Evolutionary conservation across 2,888 invertebrate genomes (phyloP).

Genomic region (Vanessa cardui): DNA sequence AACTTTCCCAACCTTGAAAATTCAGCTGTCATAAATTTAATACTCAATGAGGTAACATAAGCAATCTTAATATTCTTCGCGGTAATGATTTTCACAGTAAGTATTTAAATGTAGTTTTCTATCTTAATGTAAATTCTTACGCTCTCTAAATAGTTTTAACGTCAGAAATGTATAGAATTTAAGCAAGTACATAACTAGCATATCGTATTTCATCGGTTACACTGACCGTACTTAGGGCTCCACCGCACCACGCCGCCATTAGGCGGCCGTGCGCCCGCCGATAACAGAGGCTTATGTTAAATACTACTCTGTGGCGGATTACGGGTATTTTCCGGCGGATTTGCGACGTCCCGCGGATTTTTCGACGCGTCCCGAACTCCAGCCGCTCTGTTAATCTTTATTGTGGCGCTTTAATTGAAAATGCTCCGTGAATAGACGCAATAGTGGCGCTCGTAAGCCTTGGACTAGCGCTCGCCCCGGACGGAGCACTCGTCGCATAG

Average conservation of each 20-base stretch:
- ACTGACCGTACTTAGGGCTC: conserved; percentile 2
- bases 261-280: background rate
- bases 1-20: no score
- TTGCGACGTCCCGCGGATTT: conserved; percentile 51
- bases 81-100: no score
- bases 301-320: conserved; percentile 59
- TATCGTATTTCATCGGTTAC: background rate
- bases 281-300: conserved; percentile 44
- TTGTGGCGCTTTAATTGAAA: conserved; percentile 25
- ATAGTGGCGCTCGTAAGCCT: background rate
- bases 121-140: no score
- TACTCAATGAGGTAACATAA: no score
- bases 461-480: background rate
- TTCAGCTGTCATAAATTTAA: no score
- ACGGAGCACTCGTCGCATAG: background rate
- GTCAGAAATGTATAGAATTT: no score
- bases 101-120: no score
- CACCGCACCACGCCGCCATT: conserved; percentile 1
- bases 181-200: background rate
- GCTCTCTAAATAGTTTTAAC: no score
- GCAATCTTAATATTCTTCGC: no score
- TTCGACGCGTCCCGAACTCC: conserved; percentile 43
- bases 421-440: conserved; percentile 13
- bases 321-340: conserved; percentile 56
- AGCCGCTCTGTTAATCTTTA: conserved; percentile 18